Evolutionary conservation across 2,888 invertebrate species (phyloP).

Genomic region (Meganola albula): DNA sequence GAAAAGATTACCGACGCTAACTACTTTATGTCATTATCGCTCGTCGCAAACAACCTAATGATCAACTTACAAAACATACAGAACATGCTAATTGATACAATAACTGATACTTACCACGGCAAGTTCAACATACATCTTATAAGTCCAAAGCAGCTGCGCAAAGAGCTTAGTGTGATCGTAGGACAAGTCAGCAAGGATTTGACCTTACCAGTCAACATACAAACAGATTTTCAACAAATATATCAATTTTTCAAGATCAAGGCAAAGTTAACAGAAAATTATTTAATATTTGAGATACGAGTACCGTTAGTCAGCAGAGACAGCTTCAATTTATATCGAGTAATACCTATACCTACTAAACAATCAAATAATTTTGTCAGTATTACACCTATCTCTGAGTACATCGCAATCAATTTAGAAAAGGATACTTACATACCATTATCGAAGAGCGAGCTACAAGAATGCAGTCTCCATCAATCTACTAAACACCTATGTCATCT

Average conservation of each 20-base stretch:
- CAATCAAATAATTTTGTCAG: background rate
- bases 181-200: slow-evolving; percentile 12
- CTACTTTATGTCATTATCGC: slow-evolving; percentile 10
- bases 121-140: slow-evolving; percentile 15
- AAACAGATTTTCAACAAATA: slow-evolving; percentile 9
- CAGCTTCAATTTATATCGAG: background rate
- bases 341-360: background rate
- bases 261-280: background rate
- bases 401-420: background rate
- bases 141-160: slow-evolving; percentile 13
- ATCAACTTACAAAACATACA: slow-evolving; percentile 13
- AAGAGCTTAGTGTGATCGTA: slow-evolving; percentile 13
- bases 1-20: background rate
- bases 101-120: slow-evolving; percentile 15
- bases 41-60: no score
- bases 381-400: background rate
- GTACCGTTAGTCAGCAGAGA: background rate
- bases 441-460: no score
- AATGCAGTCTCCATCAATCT: no score
- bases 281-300: slow-evolving; percentile 1
- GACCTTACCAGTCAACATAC: slow-evolving; percentile 11
- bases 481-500: no score
- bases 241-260: slow-evolving; percentile 15
- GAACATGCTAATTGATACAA: slow-evolving; percentile 11
- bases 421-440: slow-evolving; percentile 1